A percentile compares a stretch with the other conserved stretches of the same genome.
These are phyloP conservation scores for Laothoe populi DNA, from an alignment of 2,888 invertebrate genomes.

Conservation along the genomic window DNA sequence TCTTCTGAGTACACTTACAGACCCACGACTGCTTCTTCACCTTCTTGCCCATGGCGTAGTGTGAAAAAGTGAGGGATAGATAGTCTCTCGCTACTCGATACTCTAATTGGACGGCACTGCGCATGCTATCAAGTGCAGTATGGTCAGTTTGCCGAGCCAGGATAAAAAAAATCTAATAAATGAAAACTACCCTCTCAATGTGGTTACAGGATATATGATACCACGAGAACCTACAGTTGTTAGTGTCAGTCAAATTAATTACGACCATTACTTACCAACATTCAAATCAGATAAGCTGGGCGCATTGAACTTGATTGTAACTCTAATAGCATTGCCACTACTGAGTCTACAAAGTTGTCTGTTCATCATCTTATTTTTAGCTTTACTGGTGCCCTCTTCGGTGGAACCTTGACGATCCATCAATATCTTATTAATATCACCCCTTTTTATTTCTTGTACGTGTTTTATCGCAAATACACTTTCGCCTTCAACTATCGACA, in stretches of 20 bases:
- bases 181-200: no score
- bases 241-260: conserved; percentile 7
- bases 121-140: no score
- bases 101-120: no score
- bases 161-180: background rate
- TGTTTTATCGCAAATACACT: conserved; percentile 64
- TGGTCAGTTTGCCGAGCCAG: no score
- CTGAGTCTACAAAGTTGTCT: conserved; percentile 71
- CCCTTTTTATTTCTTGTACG: conserved; percentile 71
- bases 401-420: conserved; percentile 55
- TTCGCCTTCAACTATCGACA: conserved; percentile 62
- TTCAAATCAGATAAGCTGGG: conserved; percentile 61
- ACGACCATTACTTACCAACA: conserved; percentile 51
- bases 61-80: no score
- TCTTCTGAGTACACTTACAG: no score
- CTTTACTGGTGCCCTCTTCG: conserved; percentile 54
- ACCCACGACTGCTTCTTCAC: no score
- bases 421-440: conserved; percentile 68
- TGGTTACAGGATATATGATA: no score
- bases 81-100: no score
- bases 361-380: conserved; percentile 56
- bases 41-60: no score
- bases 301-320: conserved; percentile 64
- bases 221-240: conserved; percentile 10
- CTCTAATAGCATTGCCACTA: conserved; percentile 69